Percentiles rank a stretch among this genome's conserved stretches.
Conservation (phyloP, 2,888 invertebrate species). For the Drosophila longiperda region DNA sequence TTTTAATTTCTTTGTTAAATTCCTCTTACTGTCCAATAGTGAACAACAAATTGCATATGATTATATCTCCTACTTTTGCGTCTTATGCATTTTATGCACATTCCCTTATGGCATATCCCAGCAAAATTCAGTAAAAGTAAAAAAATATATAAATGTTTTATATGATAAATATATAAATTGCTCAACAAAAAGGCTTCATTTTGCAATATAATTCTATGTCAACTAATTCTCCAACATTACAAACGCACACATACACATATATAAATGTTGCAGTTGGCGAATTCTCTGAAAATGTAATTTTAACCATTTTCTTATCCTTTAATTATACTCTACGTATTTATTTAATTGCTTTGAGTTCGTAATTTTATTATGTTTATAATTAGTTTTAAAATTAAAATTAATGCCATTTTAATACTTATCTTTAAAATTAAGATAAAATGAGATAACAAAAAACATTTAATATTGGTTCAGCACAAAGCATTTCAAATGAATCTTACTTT, state of each 20-base stretch:
- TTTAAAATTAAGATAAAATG: slow-evolving; percentile 26
- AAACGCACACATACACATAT: slow-evolving; percentile 20
- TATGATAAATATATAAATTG: slow-evolving; percentile 15
- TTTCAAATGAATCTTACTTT: slow-evolving; percentile 32
- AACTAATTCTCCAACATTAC: slow-evolving; percentile 44
- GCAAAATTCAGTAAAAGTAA: slow-evolving; percentile 37
- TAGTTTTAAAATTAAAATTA: slow-evolving; percentile 39
- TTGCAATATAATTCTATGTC: slow-evolving; percentile 70
- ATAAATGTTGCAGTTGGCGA: slow-evolving; percentile 30
- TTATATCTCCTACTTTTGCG: slow-evolving; percentile 23
- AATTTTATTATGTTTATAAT: slow-evolving; percentile 42
- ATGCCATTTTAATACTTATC: slow-evolving; percentile 34
- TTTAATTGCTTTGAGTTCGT: slow-evolving; percentile 34
- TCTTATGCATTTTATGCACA: slow-evolving; percentile 27
- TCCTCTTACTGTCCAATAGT: slow-evolving; percentile 11
- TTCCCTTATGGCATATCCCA: slow-evolving; percentile 43
- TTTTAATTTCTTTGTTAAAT: slow-evolving; percentile 39
- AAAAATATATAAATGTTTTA: slow-evolving; percentile 16
- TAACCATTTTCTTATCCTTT: slow-evolving; percentile 10
- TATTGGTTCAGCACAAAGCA: slow-evolving; percentile 20
- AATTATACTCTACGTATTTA: slow-evolving; percentile 47
- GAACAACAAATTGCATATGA: slow-evolving; percentile 21
- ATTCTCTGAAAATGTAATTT: slow-evolving; percentile 29
- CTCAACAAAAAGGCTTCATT: slow-evolving; percentile 59
- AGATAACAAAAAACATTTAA: slow-evolving; percentile 22